phyloP scores from a whole-genome alignment of 2,797 vertebrate genomes.

The Hoplostethus mediterraneus region DNA sequence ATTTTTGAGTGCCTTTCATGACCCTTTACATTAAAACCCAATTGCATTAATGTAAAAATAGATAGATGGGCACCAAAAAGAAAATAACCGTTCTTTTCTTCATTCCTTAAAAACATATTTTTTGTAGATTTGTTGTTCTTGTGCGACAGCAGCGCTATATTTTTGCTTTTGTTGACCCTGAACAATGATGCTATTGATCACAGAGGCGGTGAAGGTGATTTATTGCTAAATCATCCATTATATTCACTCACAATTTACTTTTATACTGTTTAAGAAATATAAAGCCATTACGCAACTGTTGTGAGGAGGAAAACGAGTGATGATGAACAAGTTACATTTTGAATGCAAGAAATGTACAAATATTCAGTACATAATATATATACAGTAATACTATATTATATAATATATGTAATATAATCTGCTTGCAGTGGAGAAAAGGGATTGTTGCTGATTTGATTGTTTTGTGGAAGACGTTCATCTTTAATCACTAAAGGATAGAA shows the following conservation, averaged over 20 bases:
- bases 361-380: no score
- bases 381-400: neutral
- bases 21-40: neutral
- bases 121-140: neutral
- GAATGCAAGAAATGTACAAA: no score
- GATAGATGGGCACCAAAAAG: no score
- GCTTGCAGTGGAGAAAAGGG: neutral
- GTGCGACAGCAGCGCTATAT: neutral
- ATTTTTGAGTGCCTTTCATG: neutral
- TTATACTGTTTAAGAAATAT: neutral
- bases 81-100: neutral
- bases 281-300: no score
- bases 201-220: neutral
- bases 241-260: neutral
- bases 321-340: no score
- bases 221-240: neutral
- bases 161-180: neutral
- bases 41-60: neutral
- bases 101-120: neutral
- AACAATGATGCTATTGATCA: constrained; percentile 1
- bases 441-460: neutral
- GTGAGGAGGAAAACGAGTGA: neutral
- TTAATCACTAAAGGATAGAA: neutral
- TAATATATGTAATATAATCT: neutral
- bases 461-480: neutral